Percentiles rank a stretch among this genome's conserved stretches.
phyloP scores from a whole-genome alignment of 2,113 vertebrate species.

The Cottus gobio region DNA sequence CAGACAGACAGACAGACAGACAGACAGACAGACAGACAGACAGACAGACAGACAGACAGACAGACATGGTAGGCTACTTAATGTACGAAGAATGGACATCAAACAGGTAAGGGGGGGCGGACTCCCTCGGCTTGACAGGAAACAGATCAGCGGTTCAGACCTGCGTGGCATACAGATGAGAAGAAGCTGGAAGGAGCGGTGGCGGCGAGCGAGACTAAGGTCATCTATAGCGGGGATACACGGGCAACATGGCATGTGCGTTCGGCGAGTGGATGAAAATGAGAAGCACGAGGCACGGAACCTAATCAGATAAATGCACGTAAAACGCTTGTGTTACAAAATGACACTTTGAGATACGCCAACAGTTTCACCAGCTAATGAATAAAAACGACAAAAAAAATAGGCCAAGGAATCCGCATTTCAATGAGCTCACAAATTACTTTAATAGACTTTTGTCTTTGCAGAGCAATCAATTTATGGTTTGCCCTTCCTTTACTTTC shows the following conservation, averaged over 20 bases:
- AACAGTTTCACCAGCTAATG: conserved; percentile 25
- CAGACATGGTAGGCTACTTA: conserved; percentile 3
- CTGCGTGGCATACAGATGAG: conserved; percentile 36
- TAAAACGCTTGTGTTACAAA: conserved; percentile 21
- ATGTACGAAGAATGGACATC: conserved; percentile 40
- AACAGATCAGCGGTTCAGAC: conserved; percentile 22
- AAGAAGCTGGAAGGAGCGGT: conserved; percentile 9
- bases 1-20: conserved; percentile 36
- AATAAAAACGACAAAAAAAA: conserved; percentile 32
- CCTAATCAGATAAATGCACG: conserved; percentile 22
- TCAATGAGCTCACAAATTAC: conserved; percentile 55
- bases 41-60: conserved; percentile 34
- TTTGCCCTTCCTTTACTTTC: conserved; percentile 42
- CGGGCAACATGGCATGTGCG: neutral
- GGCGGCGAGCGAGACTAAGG: conserved; percentile 36
- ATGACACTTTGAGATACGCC: conserved; percentile 8
- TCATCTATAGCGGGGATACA: conserved; percentile 36
- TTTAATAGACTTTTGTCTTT: conserved; percentile 67
- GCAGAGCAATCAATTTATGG: conserved; percentile 50
- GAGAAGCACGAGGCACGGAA: conserved; percentile 3
- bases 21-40: conserved; percentile 15
- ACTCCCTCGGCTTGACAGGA: conserved; percentile 31
- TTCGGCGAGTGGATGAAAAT: neutral
- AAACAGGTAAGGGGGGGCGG: conserved; percentile 20
- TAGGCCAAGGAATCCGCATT: conserved; percentile 45